Conservation (phyloP, 2,113 vertebrate species). For the Nycticryphes semicollaris region DNA sequence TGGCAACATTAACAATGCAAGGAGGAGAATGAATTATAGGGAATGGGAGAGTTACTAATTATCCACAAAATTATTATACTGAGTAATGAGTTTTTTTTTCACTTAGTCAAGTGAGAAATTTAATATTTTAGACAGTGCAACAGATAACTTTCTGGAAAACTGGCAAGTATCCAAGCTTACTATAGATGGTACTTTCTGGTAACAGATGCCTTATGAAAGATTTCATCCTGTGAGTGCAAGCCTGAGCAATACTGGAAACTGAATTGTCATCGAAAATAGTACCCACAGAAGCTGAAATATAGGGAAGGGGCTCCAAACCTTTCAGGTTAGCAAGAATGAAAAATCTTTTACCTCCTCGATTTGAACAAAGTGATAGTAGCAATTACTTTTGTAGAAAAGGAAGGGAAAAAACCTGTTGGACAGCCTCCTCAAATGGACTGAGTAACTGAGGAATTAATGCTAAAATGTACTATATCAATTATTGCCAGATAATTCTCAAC, state of each 20-base stretch:
- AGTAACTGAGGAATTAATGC: neutral
- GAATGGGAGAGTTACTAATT: constrained; percentile 24
- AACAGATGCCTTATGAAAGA: constrained; percentile 10
- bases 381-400: neutral
- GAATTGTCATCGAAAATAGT: neutral
- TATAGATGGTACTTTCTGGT: neutral
- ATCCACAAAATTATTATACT: constrained; percentile 31
- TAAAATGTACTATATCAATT: neutral
- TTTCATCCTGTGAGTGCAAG: neutral
- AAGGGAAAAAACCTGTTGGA: neutral
- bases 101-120: constrained; percentile 9
- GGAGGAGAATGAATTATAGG: constrained; percentile 2
- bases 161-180: neutral
- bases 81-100: constrained; percentile 21
- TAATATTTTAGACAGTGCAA: constrained; percentile 2
- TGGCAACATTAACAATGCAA: constrained; percentile 10
- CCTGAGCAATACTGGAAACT: neutral
- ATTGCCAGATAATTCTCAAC: neutral
- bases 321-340: neutral
- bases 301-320: neutral
- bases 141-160: neutral
- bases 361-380: neutral
- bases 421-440: rapidly evolving
- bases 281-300: neutral
- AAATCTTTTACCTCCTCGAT: neutral